A percentile compares a stretch with the other conserved stretches of the same genome.
These are phyloP conservation scores for Myotis myotis DNA, from an alignment of 2,797 vertebrate genomes.

Conservation along the genomic window DNA sequence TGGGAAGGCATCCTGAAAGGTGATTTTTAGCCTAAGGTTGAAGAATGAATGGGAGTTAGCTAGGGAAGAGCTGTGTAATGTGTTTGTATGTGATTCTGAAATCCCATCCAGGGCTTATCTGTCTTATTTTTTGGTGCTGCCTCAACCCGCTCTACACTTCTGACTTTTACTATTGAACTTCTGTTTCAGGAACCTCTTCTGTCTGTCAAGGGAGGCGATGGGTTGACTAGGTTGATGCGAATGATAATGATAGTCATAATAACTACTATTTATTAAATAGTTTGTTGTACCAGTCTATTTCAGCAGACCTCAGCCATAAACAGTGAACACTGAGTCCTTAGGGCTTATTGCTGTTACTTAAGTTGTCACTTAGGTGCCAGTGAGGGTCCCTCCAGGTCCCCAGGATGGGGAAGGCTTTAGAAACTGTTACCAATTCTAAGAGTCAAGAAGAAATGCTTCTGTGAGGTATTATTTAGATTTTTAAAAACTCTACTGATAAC, in stretches of 20 bases:
- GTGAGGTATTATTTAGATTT: not conserved
- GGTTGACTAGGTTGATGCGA: not conserved
- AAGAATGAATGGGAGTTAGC: not conserved
- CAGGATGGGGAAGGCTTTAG: not conserved
- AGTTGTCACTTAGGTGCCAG: not conserved
- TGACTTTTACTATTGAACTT: not conserved
- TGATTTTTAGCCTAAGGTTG: not conserved
- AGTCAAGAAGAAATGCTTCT: not conserved
- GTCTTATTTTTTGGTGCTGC: not conserved
- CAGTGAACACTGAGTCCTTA: not conserved
- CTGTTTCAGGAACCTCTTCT: not conserved
- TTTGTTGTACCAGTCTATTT: not conserved
- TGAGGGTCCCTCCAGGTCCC: not conserved
- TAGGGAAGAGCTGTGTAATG: not conserved
- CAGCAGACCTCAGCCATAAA: not conserved
- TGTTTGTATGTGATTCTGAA: not conserved
- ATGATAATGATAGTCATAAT: not conserved
- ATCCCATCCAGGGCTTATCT: not conserved
- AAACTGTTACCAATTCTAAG: not conserved
- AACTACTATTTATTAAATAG: not conserved
- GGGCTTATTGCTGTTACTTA: not conserved
- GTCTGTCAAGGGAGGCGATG: not conserved
- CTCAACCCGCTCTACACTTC: not conserved
- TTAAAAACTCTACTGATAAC: not conserved
- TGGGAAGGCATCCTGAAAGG: not conserved